Evolutionary conservation across 2,888 invertebrate genomes (phyloP).

Genomic region (Dyspetes luteomarginatus): DNA sequence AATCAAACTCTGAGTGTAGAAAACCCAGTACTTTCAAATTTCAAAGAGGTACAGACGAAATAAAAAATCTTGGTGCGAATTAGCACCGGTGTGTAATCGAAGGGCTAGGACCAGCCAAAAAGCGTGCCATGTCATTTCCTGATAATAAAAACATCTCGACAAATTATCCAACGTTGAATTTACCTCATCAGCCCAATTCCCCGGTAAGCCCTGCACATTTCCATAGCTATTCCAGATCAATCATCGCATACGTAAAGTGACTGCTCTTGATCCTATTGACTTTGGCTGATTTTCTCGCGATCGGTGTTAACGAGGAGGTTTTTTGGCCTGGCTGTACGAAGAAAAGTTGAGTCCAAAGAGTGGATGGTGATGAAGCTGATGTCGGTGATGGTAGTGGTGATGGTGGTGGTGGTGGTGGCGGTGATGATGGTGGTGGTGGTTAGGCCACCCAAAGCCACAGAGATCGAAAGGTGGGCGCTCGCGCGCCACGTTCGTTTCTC

Average conservation of each 20-base stretch:
- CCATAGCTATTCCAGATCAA: background rate
- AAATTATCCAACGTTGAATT: background rate
- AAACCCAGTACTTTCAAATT: too few species aligned
- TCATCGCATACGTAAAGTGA: background rate
- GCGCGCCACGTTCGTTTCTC: slow-evolving; percentile 54
- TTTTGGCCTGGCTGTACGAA: slow-evolving; percentile 70
- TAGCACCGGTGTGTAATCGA: too few species aligned
- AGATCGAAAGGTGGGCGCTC: slow-evolving; percentile 76
- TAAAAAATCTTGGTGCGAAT: too few species aligned
- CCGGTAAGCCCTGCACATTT: background rate
- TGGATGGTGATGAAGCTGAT: slow-evolving; percentile 63
- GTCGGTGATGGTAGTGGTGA: background rate
- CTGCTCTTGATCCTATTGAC: background rate
- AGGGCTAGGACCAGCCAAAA: too few species aligned
- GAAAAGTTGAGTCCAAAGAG: slow-evolving; percentile 45
- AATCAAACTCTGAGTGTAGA: too few species aligned
- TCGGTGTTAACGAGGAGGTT: slow-evolving; percentile 53
- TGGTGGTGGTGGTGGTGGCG: slow-evolving; percentile 62
- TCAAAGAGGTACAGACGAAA: too few species aligned
- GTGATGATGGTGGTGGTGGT: slow-evolving; percentile 77
- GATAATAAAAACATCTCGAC: too few species aligned
- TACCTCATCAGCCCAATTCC: background rate
- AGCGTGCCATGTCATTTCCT: too few species aligned
- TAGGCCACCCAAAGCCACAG: slow-evolving; percentile 82
- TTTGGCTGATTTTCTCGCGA: slow-evolving; percentile 14